Conservation (phyloP, 2,113 vertebrate genomes). For the Misgurnus mizolepis region DNA sequence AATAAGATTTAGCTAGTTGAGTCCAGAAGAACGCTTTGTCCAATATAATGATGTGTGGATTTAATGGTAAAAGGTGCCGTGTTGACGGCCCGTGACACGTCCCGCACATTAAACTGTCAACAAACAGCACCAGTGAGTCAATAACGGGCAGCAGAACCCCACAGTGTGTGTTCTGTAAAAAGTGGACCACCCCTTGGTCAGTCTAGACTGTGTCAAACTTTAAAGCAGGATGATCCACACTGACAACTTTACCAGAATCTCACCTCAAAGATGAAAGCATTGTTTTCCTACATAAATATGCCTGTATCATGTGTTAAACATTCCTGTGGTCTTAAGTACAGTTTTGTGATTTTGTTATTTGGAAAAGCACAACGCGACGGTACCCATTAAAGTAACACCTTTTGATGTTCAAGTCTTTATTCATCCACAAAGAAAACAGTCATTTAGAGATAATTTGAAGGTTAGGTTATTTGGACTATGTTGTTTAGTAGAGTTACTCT, state of each 20-base stretch:
- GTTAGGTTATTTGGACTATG: slow-evolving; percentile 6
- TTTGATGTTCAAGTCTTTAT: slow-evolving; percentile 1
- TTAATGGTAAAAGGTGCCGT: slow-evolving; percentile 19
- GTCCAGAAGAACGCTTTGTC: slow-evolving; percentile 1
- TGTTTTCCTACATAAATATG: background rate
- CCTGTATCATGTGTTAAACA: background rate
- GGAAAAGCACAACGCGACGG: background rate
- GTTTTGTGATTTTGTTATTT: background rate
- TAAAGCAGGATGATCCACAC: background rate
- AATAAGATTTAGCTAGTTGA: slow-evolving; percentile 22
- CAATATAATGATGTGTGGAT: slow-evolving; percentile 36
- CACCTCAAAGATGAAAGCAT: slow-evolving; percentile 3
- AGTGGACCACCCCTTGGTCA: slow-evolving; percentile 13
- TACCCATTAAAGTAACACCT: background rate
- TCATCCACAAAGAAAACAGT: background rate
- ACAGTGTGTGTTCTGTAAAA: slow-evolving; percentile 20
- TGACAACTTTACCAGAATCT: background rate
- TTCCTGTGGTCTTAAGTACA: background rate
- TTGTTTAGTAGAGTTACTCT: background rate
- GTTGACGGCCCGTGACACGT: slow-evolving; percentile 11
- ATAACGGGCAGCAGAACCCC: background rate
- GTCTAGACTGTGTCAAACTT: background rate
- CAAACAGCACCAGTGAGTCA: slow-evolving; percentile 15
- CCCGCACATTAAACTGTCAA: slow-evolving; percentile 34
- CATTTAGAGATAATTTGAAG: slow-evolving; percentile 1